Evolutionary conservation across 2,888 invertebrate genomes (phyloP).

Genomic region (Orchesellides sinensis): DNA sequence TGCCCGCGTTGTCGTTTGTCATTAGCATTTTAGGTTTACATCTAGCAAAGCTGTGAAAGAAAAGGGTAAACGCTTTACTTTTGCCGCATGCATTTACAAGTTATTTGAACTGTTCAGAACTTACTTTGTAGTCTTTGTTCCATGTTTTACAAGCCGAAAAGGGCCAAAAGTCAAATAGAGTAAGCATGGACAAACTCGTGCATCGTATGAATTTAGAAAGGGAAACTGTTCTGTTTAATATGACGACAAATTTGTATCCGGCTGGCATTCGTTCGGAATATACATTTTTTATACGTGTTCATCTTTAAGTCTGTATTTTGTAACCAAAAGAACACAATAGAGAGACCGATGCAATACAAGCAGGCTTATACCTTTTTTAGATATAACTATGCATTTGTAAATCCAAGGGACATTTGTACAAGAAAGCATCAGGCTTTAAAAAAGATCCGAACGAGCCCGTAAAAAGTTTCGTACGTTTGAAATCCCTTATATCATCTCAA

Average conservation of each 20-base stretch:
- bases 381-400: too few relatives aligned
- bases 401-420: too few relatives aligned
- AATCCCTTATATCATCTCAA: conserved; percentile 41
- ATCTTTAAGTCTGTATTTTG: conserved; percentile 24
- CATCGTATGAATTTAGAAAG: conserved; percentile 71
- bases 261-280: conserved; percentile 60
- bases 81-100: too few relatives aligned
- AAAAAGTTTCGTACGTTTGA: conserved; percentile 50
- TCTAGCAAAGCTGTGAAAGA: too few relatives aligned
- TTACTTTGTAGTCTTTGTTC: conserved; percentile 37
- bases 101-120: too few relatives aligned
- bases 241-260: conserved; percentile 74
- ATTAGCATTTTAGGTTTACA: too few relatives aligned
- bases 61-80: too few relatives aligned
- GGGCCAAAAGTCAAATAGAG: conserved; percentile 55
- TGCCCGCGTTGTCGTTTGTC: too few relatives aligned
- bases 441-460: conserved; percentile 1
- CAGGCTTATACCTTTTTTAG: too few relatives aligned
- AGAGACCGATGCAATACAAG: conserved; percentile 73
- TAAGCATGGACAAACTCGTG: conserved; percentile 50
- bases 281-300: conserved; percentile 46
- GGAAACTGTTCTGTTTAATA: conserved; percentile 57
- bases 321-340: too few relatives aligned
- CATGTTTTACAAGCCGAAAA: conserved; percentile 44
- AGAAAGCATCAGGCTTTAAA: too few relatives aligned